Conservation (phyloP, 2,888 invertebrate genomes). For the Julus scanicus region DNA sequence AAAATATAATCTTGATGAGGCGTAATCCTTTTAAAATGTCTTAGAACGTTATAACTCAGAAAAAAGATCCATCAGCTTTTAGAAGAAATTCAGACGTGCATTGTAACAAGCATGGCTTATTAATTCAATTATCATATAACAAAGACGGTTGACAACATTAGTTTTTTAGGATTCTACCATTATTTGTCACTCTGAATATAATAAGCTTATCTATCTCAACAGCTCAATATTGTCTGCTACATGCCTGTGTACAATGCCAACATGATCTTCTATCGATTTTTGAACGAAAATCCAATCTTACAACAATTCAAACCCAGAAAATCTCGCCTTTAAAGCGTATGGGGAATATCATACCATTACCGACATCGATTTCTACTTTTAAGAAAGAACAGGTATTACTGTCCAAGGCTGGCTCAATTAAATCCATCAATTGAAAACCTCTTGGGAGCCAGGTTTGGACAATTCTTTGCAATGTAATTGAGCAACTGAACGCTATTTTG, state of each 20-base stretch:
- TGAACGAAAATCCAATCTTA: neutral
- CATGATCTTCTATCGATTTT: conserved; percentile 30
- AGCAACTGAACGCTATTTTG: too few relatives aligned
- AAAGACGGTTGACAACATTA: neutral
- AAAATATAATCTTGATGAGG: too few relatives aligned
- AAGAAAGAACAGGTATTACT: neutral
- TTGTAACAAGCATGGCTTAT: neutral
- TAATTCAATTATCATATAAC: neutral
- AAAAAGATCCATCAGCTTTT: too few relatives aligned
- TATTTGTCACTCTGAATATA: neutral
- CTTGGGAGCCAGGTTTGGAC: neutral
- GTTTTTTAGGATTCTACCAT: neutral
- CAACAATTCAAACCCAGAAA: neutral
- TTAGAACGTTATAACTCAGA: too few relatives aligned
- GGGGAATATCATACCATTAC: neutral
- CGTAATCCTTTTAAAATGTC: too few relatives aligned
- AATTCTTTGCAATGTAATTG: neutral
- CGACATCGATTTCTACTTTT: neutral
- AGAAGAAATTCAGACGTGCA: too few relatives aligned
- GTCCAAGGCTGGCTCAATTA: neutral
- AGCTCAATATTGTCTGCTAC: neutral
- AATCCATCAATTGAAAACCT: neutral
- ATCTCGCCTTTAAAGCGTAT: conserved; percentile 16
- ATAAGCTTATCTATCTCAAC: neutral
- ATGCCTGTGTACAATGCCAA: conserved; percentile 1